A percentile compares a stretch with the other conserved stretches of the same genome.
phyloP scores from a whole-genome alignment of 2,888 invertebrate genomes.

The Brenthis hecate region DNA sequence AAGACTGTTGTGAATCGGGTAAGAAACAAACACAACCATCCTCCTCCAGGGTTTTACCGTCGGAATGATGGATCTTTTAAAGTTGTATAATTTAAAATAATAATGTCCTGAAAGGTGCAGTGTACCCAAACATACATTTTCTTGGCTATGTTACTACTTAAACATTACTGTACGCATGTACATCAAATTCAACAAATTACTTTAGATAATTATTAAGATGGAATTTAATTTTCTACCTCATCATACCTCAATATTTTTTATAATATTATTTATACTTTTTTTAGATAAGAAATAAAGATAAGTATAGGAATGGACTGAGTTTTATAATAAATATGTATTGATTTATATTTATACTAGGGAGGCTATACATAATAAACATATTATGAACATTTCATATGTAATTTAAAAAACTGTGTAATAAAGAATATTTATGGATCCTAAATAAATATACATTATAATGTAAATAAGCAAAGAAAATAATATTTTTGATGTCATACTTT shows the following conservation, averaged over 20 bases:
- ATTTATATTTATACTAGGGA: background rate
- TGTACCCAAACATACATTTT: constrained; percentile 1
- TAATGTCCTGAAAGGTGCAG: background rate
- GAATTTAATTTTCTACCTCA: constrained; percentile 41
- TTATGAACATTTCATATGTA: no score
- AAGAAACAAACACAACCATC: constrained; percentile 66
- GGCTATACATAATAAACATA: no score
- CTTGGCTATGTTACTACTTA: background rate
- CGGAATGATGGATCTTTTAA: constrained; percentile 69
- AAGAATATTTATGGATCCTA: no score
- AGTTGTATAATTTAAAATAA: constrained; percentile 53
- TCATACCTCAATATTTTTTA: constrained; percentile 33
- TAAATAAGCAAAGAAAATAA: no score
- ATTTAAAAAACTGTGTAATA: no score
- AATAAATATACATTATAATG: no score
- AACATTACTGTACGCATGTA: no score
- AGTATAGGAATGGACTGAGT: constrained; percentile 19
- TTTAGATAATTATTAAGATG: constrained; percentile 28
- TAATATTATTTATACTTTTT: constrained; percentile 29
- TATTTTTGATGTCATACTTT: no score
- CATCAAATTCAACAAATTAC: no score
- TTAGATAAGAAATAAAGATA: constrained; percentile 13
- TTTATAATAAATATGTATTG: background rate
- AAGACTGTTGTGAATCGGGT: constrained; percentile 63
- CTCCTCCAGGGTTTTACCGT: constrained; percentile 66